These are phyloP conservation scores for Amblyornis subalaris DNA, from an alignment of 2,113 vertebrate species.

Conservation along the genomic window DNA sequence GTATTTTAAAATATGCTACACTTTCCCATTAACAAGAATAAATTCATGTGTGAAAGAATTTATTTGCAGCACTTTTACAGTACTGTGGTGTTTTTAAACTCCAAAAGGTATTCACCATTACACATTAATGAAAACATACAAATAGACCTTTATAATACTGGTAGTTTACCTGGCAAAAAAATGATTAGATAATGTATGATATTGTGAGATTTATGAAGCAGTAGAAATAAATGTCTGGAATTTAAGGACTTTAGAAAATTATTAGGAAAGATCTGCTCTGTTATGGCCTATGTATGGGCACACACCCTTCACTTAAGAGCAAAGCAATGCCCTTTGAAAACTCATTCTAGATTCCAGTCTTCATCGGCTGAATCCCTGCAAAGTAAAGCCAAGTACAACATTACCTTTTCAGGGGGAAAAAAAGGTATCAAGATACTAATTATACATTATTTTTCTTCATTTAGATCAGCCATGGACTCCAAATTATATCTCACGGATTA, in stretches of 20 bases:
- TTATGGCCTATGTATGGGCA: neutral
- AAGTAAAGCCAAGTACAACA: neutral
- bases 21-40: constrained; percentile 56
- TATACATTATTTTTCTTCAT: neutral
- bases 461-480: neutral
- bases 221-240: neutral
- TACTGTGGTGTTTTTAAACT: constrained; percentile 42
- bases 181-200: neutral
- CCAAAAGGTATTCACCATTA: neutral
- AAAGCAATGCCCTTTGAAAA: neutral
- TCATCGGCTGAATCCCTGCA: neutral
- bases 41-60: constrained; percentile 53
- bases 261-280: neutral
- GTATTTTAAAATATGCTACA: constrained; percentile 39
- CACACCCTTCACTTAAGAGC: neutral
- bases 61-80: constrained; percentile 52
- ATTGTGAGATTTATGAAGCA: constrained; percentile 3
- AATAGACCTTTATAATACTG: neutral
- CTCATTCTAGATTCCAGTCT: neutral
- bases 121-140: neutral
- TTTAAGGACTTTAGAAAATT: constrained; percentile 2
- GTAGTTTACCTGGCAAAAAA: constrained; percentile 8
- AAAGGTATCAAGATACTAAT: neutral
- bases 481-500: neutral
- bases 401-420: neutral